Conservation (phyloP, 1,140 invertebrate species). For the Atta texana region DNA sequence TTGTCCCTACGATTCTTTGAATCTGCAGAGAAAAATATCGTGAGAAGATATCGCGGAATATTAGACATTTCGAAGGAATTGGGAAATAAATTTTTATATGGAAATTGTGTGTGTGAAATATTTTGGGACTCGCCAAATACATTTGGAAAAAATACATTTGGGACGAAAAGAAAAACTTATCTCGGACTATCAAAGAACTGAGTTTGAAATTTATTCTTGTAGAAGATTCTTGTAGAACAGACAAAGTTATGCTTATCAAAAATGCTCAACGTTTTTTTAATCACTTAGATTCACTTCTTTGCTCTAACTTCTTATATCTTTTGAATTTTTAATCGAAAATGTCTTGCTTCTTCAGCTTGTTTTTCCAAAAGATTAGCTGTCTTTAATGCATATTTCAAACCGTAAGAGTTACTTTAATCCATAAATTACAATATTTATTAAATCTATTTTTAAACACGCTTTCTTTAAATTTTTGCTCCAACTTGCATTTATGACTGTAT, state of each 20-base stretch:
- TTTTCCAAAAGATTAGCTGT: neutral
- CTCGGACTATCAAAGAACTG: neutral
- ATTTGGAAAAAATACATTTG: slow-evolving; percentile 3
- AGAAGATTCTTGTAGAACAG: neutral
- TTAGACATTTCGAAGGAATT: neutral
- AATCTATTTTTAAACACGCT: neutral
- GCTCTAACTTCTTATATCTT: neutral
- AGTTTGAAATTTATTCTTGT: slow-evolving; percentile 26
- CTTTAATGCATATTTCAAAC: neutral
- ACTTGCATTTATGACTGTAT: neutral
- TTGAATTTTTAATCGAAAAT: slow-evolving; percentile 3
- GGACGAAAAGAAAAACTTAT: slow-evolving; percentile 9
- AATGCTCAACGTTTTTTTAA: neutral
- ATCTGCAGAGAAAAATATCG: slow-evolving; percentile 1
- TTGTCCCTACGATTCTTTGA: neutral
- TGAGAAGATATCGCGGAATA: neutral
- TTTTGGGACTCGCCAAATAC: neutral
- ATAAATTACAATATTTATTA: neutral
- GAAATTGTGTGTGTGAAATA: slow-evolving; percentile 1
- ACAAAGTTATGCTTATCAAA: neutral
- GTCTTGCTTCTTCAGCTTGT: neutral
- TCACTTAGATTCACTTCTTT: neutral
- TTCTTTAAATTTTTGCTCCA: neutral
- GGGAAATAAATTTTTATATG: neutral
- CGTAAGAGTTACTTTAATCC: neutral